Percentiles rank a stretch among this genome's conserved stretches.
These are phyloP conservation scores for Crypturellus undulatus DNA, from an alignment of 2,113 vertebrate genomes.

Conservation along the genomic window DNA sequence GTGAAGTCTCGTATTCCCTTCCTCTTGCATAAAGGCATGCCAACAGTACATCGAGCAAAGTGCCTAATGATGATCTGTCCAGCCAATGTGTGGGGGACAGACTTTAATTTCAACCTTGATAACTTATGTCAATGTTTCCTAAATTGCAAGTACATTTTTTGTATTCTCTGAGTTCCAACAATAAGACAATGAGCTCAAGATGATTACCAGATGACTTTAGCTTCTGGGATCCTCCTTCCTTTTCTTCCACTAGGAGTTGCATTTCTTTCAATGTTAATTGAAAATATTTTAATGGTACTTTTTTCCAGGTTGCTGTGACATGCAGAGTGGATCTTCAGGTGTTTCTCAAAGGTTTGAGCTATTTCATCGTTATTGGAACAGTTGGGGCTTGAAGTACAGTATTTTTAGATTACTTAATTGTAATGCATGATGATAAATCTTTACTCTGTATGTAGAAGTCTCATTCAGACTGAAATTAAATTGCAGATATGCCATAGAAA, in stretches of 20 bases:
- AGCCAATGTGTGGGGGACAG: background rate
- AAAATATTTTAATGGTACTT: background rate
- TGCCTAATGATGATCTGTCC: fast-evolving
- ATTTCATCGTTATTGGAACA: background rate
- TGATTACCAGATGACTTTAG: background rate
- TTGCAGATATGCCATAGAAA: background rate
- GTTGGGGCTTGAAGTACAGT: background rate
- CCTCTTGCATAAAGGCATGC: fast-evolving
- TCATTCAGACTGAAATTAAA: background rate
- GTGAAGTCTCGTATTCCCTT: background rate
- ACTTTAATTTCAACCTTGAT: background rate
- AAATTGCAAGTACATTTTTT: background rate
- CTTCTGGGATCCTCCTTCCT: background rate
- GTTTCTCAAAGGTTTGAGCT: background rate
- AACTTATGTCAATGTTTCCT: background rate
- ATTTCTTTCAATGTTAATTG: background rate
- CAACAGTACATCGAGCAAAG: background rate
- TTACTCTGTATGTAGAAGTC: background rate
- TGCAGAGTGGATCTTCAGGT: background rate
- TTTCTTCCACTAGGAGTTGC: background rate
- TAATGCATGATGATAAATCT: background rate
- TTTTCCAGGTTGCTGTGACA: background rate
- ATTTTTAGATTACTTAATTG: background rate
- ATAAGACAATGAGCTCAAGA: too few species aligned
- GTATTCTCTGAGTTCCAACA: background rate